Conservation (phyloP, 2,888 invertebrate species). For the Cancer borealis region DNA sequence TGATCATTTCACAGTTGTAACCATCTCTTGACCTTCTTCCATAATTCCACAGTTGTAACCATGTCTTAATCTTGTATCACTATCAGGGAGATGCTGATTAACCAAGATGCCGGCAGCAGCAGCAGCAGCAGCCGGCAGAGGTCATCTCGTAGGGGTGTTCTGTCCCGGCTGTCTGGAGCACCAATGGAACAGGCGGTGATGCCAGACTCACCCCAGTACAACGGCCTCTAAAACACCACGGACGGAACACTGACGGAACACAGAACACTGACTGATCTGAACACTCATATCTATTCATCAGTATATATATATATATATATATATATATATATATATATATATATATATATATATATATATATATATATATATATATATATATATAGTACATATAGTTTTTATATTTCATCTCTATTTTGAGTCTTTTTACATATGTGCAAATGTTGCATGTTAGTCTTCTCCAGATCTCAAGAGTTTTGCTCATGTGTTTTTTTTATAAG, state of each 20-base stretch:
- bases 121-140: background rate
- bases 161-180: conserved; percentile 54
- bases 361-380: conserved; percentile 52
- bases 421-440: conserved; percentile 31
- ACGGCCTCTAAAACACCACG: conserved; percentile 42
- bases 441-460: background rate
- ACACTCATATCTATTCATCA: background rate
- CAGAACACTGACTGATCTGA: background rate
- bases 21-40: background rate
- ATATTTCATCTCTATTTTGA: conserved; percentile 25
- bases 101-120: conserved; percentile 12
- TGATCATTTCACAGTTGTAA: background rate
- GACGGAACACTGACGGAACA: background rate
- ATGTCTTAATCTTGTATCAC: background rate
- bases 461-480: background rate
- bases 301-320: conserved; percentile 24
- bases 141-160: conserved; percentile 40
- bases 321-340: conserved; percentile 39
- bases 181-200: conserved; percentile 38
- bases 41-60: background rate
- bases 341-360: conserved; percentile 49
- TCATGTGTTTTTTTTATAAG: conserved; percentile 38
- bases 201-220: conserved; percentile 64
- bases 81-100: conserved; percentile 42
- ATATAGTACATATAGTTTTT: conserved; percentile 45